Conservation (phyloP, 2,797 vertebrate genomes). For the Pseudotriccus pelzelni region DNA sequence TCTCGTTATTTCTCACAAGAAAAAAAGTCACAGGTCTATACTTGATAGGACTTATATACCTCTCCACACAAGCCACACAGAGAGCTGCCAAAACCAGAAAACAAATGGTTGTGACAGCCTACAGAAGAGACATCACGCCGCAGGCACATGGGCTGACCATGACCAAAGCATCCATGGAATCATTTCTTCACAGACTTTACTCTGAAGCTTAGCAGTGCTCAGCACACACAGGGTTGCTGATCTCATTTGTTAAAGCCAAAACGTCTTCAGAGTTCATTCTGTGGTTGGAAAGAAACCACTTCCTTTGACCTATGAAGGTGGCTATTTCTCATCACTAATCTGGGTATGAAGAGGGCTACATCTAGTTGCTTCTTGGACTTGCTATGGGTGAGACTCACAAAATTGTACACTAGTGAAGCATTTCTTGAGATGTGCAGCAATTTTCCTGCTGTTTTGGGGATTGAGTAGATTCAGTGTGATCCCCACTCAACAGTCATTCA, state of each 20-base stretch:
- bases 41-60: neutral
- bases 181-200: neutral
- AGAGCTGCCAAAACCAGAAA: neutral
- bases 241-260: neutral
- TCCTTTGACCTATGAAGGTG: neutral
- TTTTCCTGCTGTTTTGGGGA: neutral
- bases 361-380: neutral
- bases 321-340: neutral
- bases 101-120: neutral
- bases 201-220: neutral
- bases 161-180: neutral
- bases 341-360: neutral
- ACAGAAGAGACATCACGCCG: neutral
- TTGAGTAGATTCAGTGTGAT: neutral
- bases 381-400: neutral
- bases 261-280: neutral
- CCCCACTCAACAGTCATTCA: neutral
- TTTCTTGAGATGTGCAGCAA: neutral
- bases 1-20: neutral
- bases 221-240: neutral
- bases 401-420: rapidly evolving
- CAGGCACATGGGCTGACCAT: neutral
- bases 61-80: neutral
- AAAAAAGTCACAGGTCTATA: neutral
- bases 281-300: neutral